phyloP scores from a whole-genome alignment of 1,140 invertebrate species.

The Prorops nasuta region DNA sequence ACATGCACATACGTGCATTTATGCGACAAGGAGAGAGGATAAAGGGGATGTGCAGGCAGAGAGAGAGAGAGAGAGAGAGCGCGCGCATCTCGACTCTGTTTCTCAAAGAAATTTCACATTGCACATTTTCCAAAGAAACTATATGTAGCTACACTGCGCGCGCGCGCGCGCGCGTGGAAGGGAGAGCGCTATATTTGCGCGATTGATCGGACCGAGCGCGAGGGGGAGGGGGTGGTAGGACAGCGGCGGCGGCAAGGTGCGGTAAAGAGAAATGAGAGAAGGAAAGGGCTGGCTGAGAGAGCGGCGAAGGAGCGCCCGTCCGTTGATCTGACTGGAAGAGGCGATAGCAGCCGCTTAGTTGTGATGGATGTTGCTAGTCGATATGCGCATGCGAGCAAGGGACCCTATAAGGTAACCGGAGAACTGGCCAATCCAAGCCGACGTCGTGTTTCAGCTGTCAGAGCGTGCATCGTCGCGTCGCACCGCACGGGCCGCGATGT shows the following conservation, averaged over 20 bases:
- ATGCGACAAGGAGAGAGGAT: too few species aligned
- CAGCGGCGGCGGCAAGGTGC: conserved; percentile 35
- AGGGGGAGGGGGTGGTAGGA: conserved; percentile 16
- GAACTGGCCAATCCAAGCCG: conserved; percentile 44
- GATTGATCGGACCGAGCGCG: conserved; percentile 8
- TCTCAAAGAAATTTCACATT: too few species aligned
- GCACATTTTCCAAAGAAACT: too few species aligned
- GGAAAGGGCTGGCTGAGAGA: conserved; percentile 22
- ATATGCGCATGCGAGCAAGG: conserved; percentile 48
- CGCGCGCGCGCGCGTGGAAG: conserved; percentile 21
- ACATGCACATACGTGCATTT: conserved; percentile 26
- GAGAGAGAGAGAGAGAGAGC: neutral
- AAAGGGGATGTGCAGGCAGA: neutral
- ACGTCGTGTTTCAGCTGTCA: conserved; percentile 52
- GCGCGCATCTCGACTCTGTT: too few species aligned
- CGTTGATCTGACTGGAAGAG: too few species aligned
- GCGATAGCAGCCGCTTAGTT: conserved; percentile 35
- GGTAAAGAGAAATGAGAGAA: too few species aligned
- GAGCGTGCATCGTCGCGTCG: conserved; percentile 40
- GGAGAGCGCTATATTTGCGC: conserved; percentile 3
- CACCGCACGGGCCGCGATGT: too few species aligned
- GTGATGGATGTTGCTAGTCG: conserved; percentile 43
- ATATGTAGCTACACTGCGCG: too few species aligned
- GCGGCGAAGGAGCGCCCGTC: conserved; percentile 4
- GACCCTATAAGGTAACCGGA: conserved; percentile 51